Base-by-base conservation (phyloP, 2,888 invertebrate species). In the Drosophila recens region DNA sequence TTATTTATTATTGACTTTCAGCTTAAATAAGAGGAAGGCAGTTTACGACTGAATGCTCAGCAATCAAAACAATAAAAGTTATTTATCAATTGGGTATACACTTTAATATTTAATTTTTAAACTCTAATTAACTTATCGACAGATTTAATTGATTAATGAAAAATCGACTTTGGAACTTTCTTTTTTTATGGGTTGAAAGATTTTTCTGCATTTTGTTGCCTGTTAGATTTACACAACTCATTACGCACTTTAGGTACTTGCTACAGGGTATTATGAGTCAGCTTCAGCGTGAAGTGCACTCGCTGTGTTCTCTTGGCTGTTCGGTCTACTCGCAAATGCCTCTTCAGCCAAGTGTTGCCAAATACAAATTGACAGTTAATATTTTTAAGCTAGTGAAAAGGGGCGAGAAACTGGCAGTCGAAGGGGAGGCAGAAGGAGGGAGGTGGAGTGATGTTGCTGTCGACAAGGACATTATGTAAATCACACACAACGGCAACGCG, bases 281-380 rank as follows among this genome's bases (percentile, higher is more conserved):
- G 72, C 68, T 77, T 64, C 33, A 49, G 36, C 34, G 51, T 68
- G 43, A 61, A 82, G 87, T 87, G 74, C 80, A 74, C 56, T 69
- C 57, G 30, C 23, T 30, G 46, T 4, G 36, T 38, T 15, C 56
- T 42, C 36, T 57, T 30, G 62, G 56, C 40, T 53, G 56, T 40
- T 46, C 61, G 62, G 56, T 61, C 67, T 53, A 33, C 64, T 53
- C 45, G 48, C 76, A 76, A 80, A 77, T 81, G 63, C 72, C 79
- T 68, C 82, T 83, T 87, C 87, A 89, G 75, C 79, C 87, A 82
- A 85, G 84, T 86, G 75, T 88, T 89, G 82, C 79, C 90, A 90
- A 90, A 90, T 86, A 83, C 87, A 90, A 90, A 88, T 90, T 91
- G 91, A 90, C 87, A 90, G 87, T 90, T 90, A 90, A 90, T 87